Conservation (phyloP, 2,797 vertebrate species). For the Malurus leucopterus region DNA sequence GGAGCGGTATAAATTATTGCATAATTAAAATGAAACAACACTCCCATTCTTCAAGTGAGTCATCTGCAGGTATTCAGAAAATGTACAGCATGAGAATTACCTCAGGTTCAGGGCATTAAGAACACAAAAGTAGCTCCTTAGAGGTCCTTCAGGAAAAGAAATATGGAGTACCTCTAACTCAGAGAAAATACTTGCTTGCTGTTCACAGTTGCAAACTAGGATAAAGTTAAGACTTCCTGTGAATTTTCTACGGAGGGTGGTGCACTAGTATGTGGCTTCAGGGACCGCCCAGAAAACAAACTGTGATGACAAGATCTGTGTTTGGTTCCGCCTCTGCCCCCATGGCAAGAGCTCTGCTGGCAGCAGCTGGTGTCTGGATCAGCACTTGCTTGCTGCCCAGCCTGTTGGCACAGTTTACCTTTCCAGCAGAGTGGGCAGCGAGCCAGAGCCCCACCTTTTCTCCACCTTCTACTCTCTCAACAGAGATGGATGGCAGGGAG, state of each 20-base stretch:
- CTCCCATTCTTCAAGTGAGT: conserved; percentile 18
- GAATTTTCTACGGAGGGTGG: neutral
- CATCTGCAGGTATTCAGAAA: conserved; percentile 14
- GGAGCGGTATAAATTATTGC: neutral
- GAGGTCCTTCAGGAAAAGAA: neutral
- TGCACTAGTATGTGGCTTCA: fast-evolving
- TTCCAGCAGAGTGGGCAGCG: fast-evolving
- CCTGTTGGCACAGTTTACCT: neutral
- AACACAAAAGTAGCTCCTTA: neutral
- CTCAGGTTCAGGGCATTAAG: neutral
- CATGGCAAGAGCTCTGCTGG: neutral
- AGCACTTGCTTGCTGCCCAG: neutral
- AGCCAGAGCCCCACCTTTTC: neutral
- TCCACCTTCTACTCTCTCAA: neutral
- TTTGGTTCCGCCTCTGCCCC: neutral
- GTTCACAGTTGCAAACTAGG: neutral
- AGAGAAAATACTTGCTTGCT: neutral
- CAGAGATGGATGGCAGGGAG: neutral
- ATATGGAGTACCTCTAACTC: neutral
- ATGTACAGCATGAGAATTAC: neutral
- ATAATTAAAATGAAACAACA: neutral
- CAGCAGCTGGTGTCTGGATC: neutral
- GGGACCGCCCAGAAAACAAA: conserved; percentile 6
- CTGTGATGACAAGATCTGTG: neutral
- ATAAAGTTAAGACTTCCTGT: neutral